phyloP scores from a whole-genome alignment of 2,888 invertebrate genomes.

The Agrochola lychnidis region DNA sequence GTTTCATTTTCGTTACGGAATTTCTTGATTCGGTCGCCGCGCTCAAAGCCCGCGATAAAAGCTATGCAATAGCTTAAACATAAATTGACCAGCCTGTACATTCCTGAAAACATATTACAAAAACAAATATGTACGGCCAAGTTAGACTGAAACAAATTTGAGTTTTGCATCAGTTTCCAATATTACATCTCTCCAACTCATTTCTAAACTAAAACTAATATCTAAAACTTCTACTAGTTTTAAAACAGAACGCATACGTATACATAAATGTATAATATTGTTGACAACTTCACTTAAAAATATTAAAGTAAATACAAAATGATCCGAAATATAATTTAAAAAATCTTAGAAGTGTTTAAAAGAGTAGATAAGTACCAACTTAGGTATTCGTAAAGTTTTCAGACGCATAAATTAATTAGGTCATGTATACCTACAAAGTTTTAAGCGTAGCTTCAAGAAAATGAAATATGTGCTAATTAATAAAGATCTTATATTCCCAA shows the following conservation, averaged over 20 bases:
- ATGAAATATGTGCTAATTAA: constrained; percentile 27
- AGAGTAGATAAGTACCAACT: not conserved
- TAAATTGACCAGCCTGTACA: no score
- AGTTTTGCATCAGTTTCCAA: constrained; percentile 20
- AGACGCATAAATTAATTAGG: constrained; percentile 44
- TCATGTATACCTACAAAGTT: not conserved
- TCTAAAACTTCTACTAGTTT: not conserved
- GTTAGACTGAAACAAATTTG: constrained; percentile 26
- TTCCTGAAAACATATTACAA: not conserved
- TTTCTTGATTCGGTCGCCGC: no score
- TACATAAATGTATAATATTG: not conserved
- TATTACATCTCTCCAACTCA: constrained; percentile 1
- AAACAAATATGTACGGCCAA: not conserved
- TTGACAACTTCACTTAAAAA: not conserved
- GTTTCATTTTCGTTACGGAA: no score
- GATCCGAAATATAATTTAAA: not conserved
- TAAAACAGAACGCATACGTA: not conserved
- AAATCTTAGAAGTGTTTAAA: not conserved
- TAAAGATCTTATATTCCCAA: constrained; percentile 14
- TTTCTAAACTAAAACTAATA: constrained; percentile 8
- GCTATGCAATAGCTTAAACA: no score
- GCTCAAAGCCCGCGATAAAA: no score
- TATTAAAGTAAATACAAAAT: not conserved
- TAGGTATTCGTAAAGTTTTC: constrained; percentile 32
- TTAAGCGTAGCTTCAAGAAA: constrained; percentile 12